Conservation (phyloP, 2,888 invertebrate genomes). For the Cephonodes hylas region DNA sequence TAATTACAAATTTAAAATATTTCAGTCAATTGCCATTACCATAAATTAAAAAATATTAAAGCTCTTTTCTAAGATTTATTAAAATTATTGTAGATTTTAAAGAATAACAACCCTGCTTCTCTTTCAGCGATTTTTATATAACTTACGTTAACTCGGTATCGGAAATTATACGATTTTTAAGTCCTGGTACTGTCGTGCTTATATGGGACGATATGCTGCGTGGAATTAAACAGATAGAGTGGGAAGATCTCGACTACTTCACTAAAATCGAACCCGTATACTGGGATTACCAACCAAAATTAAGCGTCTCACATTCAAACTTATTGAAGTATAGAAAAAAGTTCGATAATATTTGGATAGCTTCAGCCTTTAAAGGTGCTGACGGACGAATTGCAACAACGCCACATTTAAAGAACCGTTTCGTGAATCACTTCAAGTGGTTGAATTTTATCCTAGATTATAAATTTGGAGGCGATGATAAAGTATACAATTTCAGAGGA, state of each 20-base stretch:
- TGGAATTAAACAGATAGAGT: conserved; percentile 68
- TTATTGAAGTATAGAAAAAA: conserved; percentile 47
- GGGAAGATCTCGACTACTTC: conserved; percentile 66
- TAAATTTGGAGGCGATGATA: conserved; percentile 52
- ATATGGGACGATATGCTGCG: conserved; percentile 94
- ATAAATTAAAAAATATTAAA: no score
- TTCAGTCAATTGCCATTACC: no score
- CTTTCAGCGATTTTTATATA: conserved; percentile 80
- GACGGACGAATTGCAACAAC: conserved; percentile 76
- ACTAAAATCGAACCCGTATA: conserved; percentile 83
- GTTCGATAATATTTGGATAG: conserved; percentile 88
- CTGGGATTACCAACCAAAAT: conserved; percentile 83
- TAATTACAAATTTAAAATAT: no score
- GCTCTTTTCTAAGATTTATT: background rate
- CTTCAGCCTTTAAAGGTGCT: conserved; percentile 92
- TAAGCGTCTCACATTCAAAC: conserved; percentile 42
- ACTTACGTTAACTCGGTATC: conserved; percentile 82
- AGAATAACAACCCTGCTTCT: conserved; percentile 9
- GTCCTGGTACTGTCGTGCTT: conserved; percentile 80
- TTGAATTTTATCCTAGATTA: conserved; percentile 79
- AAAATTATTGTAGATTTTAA: background rate
- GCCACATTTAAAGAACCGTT: conserved; percentile 82
- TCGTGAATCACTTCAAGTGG: conserved; percentile 88
- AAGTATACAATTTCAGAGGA: conserved; percentile 76
- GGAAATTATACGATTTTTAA: conserved; percentile 63